Conservation (phyloP, 2,797 vertebrate species). For the Passerculus sandwichensis region DNA sequence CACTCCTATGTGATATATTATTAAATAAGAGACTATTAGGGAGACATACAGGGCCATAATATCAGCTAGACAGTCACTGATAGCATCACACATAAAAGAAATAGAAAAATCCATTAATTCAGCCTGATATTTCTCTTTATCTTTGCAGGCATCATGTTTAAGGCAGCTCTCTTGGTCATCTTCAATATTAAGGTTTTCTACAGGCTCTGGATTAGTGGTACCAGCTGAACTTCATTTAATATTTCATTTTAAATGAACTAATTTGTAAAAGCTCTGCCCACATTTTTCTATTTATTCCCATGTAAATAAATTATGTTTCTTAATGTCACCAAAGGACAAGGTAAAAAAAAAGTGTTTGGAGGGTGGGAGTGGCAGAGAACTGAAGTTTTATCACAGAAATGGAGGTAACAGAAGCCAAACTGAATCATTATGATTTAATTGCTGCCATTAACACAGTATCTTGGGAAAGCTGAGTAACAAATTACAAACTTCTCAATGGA, state of each 20-base stretch:
- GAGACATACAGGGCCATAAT: neutral
- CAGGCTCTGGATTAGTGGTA: neutral
- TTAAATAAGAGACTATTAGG: neutral
- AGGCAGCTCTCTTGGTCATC: neutral
- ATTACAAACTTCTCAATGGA: neutral
- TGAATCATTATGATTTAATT: neutral
- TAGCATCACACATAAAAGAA: neutral
- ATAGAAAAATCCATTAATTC: neutral
- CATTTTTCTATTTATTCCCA: neutral
- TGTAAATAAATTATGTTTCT: neutral
- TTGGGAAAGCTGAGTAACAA: neutral
- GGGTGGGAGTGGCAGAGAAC: neutral
- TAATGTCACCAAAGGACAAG: neutral
- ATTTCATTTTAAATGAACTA: neutral
- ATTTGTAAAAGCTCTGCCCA: neutral
- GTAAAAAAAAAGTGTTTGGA: neutral
- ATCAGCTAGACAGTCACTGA: neutral
- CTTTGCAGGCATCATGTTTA: neutral
- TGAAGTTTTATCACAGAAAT: neutral
- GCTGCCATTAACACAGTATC: neutral
- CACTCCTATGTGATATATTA: neutral
- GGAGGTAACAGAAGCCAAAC: neutral
- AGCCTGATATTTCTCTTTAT: neutral
- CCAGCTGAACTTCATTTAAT: neutral
- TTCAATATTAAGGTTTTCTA: neutral